phyloP scores from a whole-genome alignment of 2,797 vertebrate species.

The Astyanax mexicanus region DNA sequence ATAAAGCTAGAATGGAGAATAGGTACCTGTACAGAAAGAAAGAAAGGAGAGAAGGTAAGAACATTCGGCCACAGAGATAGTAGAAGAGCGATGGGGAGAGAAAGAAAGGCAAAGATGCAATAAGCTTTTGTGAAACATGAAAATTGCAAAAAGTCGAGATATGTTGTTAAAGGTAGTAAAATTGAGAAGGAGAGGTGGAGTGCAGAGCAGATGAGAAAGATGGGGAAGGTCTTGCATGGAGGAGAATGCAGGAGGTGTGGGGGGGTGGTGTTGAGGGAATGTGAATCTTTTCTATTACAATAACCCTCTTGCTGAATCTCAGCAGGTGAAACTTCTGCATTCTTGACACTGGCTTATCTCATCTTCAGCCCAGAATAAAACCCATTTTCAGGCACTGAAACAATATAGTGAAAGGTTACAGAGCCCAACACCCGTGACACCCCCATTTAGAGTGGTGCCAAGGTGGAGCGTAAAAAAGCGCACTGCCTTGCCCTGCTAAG shows the following conservation, averaged over 20 bases:
- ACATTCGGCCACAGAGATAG: constrained; percentile 29
- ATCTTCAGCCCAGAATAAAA: constrained; percentile 81
- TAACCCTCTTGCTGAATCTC: constrained; percentile 73
- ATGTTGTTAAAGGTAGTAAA: constrained; percentile 48
- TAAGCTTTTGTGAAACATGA: constrained; percentile 59
- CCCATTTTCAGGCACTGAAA: constrained; percentile 75
- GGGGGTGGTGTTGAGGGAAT: too few species aligned
- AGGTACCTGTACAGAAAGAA: not conserved
- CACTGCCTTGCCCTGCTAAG: constrained; percentile 60
- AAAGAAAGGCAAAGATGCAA: constrained; percentile 43
- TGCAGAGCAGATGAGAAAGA: constrained; percentile 34
- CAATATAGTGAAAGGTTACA: constrained; percentile 81
- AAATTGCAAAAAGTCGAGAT: constrained; percentile 49
- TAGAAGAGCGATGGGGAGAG: constrained; percentile 31
- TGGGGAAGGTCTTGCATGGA: constrained; percentile 65
- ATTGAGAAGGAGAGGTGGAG: constrained; percentile 23
- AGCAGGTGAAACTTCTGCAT: constrained; percentile 68
- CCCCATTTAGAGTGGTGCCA: constrained; percentile 74
- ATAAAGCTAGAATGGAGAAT: constrained; percentile 19
- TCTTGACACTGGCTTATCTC: constrained; percentile 80
- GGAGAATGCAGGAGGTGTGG: constrained; percentile 52
- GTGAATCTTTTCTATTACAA: constrained; percentile 70
- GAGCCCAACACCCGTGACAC: constrained; percentile 74
- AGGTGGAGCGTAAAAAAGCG: constrained; percentile 75
- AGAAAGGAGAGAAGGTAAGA: not conserved